Conservation (phyloP, 1,140 invertebrate genomes). For the Acromyrmex echinatior region DNA sequence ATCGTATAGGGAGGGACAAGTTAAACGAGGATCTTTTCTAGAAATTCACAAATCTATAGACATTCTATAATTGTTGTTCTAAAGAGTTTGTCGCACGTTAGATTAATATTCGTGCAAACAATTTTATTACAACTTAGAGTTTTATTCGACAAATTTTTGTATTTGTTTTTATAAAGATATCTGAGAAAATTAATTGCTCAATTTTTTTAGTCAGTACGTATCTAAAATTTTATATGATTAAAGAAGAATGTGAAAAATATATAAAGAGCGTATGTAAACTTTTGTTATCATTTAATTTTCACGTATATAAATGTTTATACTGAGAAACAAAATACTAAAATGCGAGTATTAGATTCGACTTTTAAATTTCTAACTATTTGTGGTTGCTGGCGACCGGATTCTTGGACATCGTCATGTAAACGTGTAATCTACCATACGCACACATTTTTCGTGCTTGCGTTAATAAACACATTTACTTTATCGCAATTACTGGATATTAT, state of each 20-base stretch:
- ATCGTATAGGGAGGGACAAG: neutral
- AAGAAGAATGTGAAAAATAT: neutral
- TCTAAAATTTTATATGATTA: neutral
- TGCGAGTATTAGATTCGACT: slow-evolving; percentile 40
- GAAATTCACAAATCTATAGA: slow-evolving; percentile 14
- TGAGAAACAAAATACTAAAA: neutral
- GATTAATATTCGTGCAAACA: neutral
- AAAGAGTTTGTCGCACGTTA: neutral
- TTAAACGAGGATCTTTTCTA: neutral
- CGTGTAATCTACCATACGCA: neutral
- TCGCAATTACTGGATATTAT: slow-evolving; percentile 41
- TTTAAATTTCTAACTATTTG: slow-evolving; percentile 54
- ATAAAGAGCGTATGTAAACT: neutral
- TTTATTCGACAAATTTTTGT: neutral
- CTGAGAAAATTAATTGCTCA: neutral
- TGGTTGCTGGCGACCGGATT: slow-evolving; percentile 52
- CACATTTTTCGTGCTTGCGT: slow-evolving; percentile 14
- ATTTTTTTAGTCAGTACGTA: neutral
- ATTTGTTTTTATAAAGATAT: neutral
- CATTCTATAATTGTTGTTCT: neutral
- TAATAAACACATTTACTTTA: slow-evolving; percentile 30
- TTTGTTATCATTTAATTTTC: neutral
- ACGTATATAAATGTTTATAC: neutral
- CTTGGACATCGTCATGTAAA: slow-evolving; percentile 23
- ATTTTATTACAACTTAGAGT: neutral